Evolutionary conservation across 2,113 vertebrate genomes (phyloP), one percentile per base, ranked within the genome.

Genomic region (Meriones unguiculatus): DNA sequence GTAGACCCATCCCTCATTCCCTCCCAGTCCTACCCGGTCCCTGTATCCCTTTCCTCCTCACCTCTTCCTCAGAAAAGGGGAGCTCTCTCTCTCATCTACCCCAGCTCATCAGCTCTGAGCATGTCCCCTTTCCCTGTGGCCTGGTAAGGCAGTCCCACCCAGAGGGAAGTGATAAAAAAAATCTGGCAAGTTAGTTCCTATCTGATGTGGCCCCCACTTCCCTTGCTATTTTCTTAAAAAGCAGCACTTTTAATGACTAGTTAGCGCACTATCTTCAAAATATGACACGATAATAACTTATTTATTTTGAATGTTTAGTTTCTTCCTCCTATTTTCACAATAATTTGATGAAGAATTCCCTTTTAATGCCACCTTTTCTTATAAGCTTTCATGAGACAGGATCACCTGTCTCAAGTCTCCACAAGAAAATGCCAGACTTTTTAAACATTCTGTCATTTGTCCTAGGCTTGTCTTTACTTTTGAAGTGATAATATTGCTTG

Each of bases 341-440:
- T 87, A 80, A 70, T 69, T 1, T n/a, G 35, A 62, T 80, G 65
- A 52, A 54, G 35, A 95, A 46, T 52, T 92, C 67, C 38, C 46
- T 46, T 46, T 46, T 46, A 77, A 89, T 3, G 70, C 10, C 32
- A 76, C n/a, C 46, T 20, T 52, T 80, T 80, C 35, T 89, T 89
- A 57, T 59, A 54, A 30, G 9, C 82, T 91, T 96, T 93, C 57
- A 95, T 35, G 82, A 59, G 92, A 95, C 76, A 93, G 62, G 82
- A 70, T 41, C 41, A 41, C 69, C 30, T 46, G 35, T 80, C 69
- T 84, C 22, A 52, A 59, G 30, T 95, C 69, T 87, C 32, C 86
- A 70, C 6, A 52, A 97, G 15, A 65, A 20, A 73, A 90, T 52
- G 35, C 7, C 46, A 91, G 30, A 28, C 22, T 59, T 87, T 95